Base-by-base conservation (phyloP, 2,797 vertebrate species). In the Rhinichthys osculus region DNA sequence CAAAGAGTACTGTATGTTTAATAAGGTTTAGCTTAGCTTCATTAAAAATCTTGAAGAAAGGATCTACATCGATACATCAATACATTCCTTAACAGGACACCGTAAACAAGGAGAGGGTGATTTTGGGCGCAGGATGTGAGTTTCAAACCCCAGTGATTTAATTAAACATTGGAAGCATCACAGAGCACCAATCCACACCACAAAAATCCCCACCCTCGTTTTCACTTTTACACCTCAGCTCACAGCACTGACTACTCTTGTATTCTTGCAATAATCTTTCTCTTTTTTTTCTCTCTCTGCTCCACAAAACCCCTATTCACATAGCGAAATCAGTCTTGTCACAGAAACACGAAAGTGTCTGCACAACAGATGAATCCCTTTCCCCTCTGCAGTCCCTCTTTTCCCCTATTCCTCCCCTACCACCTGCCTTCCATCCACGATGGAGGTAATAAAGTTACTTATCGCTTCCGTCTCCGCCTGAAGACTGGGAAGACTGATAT, bases 401-500 rank as follows among this genome's bases (percentile, higher is more conserved):
- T 84, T 73, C 69, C 71, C 27, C 57, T 82, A 70, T 84, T 84
- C 69, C 72, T 71, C 16, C 81, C 64, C 44, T 64, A 44, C 44
- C 9, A 33, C 40, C 59, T 86, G 77, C 87, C 86, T 87, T 89
- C 84, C 89, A 87, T 90, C 92, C 90, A 91, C 85, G 90, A 87
- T 90, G 90, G 88, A 92, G 92, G 92, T 94, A 94, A 94, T 93
- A 95, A 92, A 92, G 92, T 94, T 92, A 92, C 93, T 95, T 95
- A 94, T 95, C 92, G 88, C 90, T 81, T 81, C 87, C 38, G 83
- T 59, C 89, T 92, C 91, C 91, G 91, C 93, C 90, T 91, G 88
- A 82, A 88, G 85, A 74, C 87, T 80, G 69, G 81, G 73, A 87
- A 89, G 90, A 87, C 89, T 87, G 90, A 90, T 89, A 89, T 85